Conservation (phyloP, 2,888 invertebrate species). For the Drosophila paranaensis region DNA sequence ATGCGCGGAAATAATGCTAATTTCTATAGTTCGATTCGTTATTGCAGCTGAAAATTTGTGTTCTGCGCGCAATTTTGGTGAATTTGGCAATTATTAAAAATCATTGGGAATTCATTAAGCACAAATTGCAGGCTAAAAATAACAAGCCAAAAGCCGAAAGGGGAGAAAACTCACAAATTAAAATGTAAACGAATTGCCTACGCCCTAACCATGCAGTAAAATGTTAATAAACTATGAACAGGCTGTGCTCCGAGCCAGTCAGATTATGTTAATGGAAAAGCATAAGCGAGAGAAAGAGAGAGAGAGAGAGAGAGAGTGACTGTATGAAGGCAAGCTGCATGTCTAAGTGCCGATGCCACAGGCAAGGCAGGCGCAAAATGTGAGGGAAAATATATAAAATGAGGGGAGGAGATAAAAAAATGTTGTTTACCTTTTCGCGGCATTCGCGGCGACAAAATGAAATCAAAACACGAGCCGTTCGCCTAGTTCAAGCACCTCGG, state of each 20-base stretch:
- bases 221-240: neutral
- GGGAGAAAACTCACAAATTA: constrained; percentile 12
- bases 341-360: constrained; percentile 36
- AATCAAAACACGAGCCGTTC: constrained; percentile 65
- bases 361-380: constrained; percentile 4
- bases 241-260: neutral
- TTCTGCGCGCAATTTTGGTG: constrained; percentile 21
- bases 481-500: constrained; percentile 60
- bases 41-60: constrained; percentile 14
- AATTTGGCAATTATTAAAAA: constrained; percentile 58
- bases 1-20: neutral
- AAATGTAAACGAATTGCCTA: constrained; percentile 8
- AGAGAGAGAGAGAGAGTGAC: neutral
- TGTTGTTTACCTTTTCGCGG: constrained; percentile 72
- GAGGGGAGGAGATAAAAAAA: constrained; percentile 1
- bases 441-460: constrained; percentile 67
- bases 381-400: neutral
- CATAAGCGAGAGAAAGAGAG: neutral
- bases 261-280: constrained; percentile 30
- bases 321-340: constrained; percentile 15
- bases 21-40: constrained; percentile 15
- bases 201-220: constrained; percentile 19
- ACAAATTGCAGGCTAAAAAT: constrained; percentile 54
- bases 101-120: constrained; percentile 54
- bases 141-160: constrained; percentile 32